Base-by-base conservation (phyloP, 2,113 vertebrate species). In the Malaclemys terrapin region DNA sequence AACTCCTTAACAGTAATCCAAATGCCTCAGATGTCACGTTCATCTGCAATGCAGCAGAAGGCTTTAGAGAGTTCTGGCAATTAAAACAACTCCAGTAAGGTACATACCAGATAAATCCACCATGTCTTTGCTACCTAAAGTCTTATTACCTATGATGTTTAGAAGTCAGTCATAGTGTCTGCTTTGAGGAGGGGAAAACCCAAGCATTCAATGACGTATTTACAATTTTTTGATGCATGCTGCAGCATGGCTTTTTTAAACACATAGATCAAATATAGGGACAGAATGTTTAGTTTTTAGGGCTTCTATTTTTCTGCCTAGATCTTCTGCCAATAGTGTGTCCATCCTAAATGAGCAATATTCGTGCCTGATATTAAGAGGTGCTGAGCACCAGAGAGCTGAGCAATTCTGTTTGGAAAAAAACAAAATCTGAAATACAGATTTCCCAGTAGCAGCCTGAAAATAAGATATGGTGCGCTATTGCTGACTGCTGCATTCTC, bases 31-130 rank as follows among this genome's bases (percentile, higher is more conserved):
- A 88, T 0, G 2, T 78, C 95, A 93, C 62, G 45, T 93, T 90
- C 2, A 1, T 96, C 87, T 81, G 56, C 49, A 92, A 45, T 65
- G 29, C 72, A 86, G 94, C 56, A 91, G 0, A 19, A 82, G 79
- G 38, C 75, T 96, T 93, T 72, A 57, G 72, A 94, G 90, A 86
- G 69, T 93, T 93, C 87, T 94, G 56, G 89, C 83, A 96, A 93
- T 94, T 95, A 96, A 92, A 96, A 82, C 90, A 93, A 20, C 80
- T 62, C 78, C 50, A 3, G 93, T 96, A 94, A 85, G 56, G 57
- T 78, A 17, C 49, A 82, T 50, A 45, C 53, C 49, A 94, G 95
- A 92, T 93, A 84, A 95, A 82, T 56, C 72, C 84, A 76, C 65
- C 47, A 31, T 53, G 56, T 85, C 85, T 94, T 52, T 2, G 1